Evolutionary conservation across 2,113 vertebrate genomes (phyloP).

Genomic region (Tonatia bakeri): DNA sequence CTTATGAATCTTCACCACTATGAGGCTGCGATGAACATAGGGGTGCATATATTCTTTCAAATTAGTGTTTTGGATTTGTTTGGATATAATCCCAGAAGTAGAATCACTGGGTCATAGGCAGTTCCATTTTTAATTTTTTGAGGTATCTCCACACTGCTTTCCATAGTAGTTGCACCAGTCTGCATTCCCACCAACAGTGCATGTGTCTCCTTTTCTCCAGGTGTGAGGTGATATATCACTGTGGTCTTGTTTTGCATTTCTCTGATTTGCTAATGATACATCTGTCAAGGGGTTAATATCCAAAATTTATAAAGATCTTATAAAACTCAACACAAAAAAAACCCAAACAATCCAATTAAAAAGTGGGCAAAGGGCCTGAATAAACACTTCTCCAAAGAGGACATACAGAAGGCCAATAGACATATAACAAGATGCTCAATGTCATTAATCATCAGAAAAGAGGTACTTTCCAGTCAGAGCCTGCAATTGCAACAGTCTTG

Average conservation of each 20-base stretch:
- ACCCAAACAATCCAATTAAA: not conserved
- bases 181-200: not conserved
- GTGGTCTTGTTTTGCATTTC: not conserved
- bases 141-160: not conserved
- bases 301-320: not conserved
- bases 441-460: not conserved
- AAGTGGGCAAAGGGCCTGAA: not conserved
- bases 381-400: not conserved
- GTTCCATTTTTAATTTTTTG: not conserved
- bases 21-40: not conserved
- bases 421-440: not conserved
- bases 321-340: not conserved
- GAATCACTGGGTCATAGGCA: not conserved
- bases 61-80: not conserved
- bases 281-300: not conserved
- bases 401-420: not conserved
- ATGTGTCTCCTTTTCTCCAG: not conserved
- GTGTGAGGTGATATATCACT: not conserved
- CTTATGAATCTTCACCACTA: not conserved
- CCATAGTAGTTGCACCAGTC: not conserved
- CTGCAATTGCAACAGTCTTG: not conserved
- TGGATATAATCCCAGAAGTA: not conserved
- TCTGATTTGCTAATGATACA: not conserved
- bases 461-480: not conserved
- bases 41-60: not conserved